Evolutionary conservation across 53 echinoderm and acorn worm species (phyloP).

Genomic region (Paracentrotus lividus): DNA sequence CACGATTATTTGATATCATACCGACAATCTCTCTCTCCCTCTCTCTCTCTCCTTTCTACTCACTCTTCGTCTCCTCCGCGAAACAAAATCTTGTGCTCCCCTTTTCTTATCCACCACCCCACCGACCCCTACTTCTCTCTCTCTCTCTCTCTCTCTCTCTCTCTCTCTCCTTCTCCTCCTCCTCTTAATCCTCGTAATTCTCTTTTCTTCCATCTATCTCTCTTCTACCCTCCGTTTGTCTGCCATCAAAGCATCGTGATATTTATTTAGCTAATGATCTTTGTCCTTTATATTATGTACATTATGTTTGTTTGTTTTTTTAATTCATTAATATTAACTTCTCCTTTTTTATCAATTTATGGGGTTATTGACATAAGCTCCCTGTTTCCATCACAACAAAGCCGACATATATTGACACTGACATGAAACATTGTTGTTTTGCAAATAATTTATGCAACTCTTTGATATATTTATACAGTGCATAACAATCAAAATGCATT

Average conservation of each 20-base stretch:
- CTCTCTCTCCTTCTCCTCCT: neutral
- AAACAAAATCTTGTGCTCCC: neutral
- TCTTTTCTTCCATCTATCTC: neutral
- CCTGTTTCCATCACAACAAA: neutral
- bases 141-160: neutral
- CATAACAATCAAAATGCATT: conserved; percentile 34
- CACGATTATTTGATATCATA: too few species aligned
- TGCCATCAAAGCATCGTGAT: neutral
- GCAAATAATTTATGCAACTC: conserved; percentile 50
- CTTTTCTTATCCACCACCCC: neutral
- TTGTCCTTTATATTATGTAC: neutral
- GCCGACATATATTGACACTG: neutral
- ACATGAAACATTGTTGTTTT: neutral
- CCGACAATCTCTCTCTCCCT: neutral
- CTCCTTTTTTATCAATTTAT: too few species aligned
- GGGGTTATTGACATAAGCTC: neutral
- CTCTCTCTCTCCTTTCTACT: neutral
- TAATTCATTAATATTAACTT: neutral
- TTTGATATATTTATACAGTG: conserved; percentile 9
- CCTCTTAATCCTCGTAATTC: neutral
- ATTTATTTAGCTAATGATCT: neutral
- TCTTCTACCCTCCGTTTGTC: neutral
- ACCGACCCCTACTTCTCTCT: neutral
- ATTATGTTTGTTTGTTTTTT: too few species aligned
- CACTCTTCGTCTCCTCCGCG: neutral